A percentile compares a stretch with the other conserved stretches of the same genome.
These are phyloP conservation scores for Seriola dumerili DNA, from an alignment of 2,113 vertebrate genomes.

Conservation along the genomic window DNA sequence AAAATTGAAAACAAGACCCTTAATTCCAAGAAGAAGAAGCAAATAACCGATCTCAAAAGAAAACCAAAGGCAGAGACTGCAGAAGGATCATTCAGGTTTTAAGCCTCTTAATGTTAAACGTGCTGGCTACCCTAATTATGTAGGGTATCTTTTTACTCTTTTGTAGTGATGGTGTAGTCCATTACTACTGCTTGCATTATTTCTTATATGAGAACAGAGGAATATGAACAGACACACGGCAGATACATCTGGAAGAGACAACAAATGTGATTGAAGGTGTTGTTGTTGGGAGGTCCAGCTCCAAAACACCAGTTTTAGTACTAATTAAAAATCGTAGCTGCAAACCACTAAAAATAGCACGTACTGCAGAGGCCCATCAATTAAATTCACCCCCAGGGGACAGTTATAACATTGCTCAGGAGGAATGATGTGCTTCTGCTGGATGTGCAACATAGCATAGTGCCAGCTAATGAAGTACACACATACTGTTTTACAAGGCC, in stretches of 20 bases:
- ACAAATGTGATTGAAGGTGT: conserved; percentile 52
- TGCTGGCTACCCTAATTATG: neutral
- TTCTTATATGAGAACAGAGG: conserved; percentile 9
- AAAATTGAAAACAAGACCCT: conserved; percentile 42
- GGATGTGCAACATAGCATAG: conserved; percentile 67
- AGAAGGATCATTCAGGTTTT: conserved; percentile 26
- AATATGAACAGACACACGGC: conserved; percentile 16
- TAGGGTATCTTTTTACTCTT: neutral
- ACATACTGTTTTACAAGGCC: conserved; percentile 52
- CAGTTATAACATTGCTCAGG: conserved; percentile 64
- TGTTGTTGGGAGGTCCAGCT: conserved; percentile 60
- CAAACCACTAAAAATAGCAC: conserved; percentile 78
- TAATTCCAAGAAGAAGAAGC: conserved; percentile 26
- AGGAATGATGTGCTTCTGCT: conserved; percentile 58
- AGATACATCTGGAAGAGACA: conserved; percentile 25
- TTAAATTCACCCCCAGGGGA: conserved; percentile 71
- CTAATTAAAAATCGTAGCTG: conserved; percentile 77
- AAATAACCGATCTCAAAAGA: conserved; percentile 32
- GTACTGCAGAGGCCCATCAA: conserved; percentile 70
- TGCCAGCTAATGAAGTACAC: conserved; percentile 71
- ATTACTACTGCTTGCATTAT: neutral
- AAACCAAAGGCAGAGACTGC: conserved; percentile 1
- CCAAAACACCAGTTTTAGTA: conserved; percentile 67
- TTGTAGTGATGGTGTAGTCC: conserved; percentile 25
- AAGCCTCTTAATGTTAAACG: conserved; percentile 46